These are phyloP conservation scores for Acromyrmex charruanus DNA, from an alignment of 1,140 invertebrate species.

Conservation along the genomic window DNA sequence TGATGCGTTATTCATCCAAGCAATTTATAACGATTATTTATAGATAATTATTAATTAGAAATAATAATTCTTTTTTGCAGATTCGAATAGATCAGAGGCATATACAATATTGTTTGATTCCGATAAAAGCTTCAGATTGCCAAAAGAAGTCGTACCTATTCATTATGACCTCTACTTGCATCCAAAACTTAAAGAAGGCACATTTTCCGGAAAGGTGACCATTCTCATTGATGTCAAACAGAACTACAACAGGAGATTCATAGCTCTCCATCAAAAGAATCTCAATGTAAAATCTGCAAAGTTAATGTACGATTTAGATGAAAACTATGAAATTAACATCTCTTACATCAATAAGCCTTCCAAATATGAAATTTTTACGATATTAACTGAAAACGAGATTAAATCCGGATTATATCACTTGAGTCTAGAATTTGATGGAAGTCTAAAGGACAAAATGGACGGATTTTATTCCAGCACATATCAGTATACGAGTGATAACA, in stretches of 20 bases:
- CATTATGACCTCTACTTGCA: slow-evolving; percentile 92
- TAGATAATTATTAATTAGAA: background rate
- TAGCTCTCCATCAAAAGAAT: slow-evolving; percentile 91
- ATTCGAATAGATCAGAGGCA: slow-evolving; percentile 59
- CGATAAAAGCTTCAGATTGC: slow-evolving; percentile 88
- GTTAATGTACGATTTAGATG: slow-evolving; percentile 78
- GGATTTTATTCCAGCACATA: slow-evolving; percentile 94
- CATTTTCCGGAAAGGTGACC: slow-evolving; percentile 91
- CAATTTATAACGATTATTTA: background rate
- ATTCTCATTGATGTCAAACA: slow-evolving; percentile 89
- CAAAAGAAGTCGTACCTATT: slow-evolving; percentile 89
- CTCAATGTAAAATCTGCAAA: slow-evolving; percentile 87
- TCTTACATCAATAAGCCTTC: slow-evolving; percentile 79
- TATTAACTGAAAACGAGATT: slow-evolving; percentile 87
- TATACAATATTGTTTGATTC: slow-evolving; percentile 74
- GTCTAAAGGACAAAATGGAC: slow-evolving; percentile 89
- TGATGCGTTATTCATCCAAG: no score
- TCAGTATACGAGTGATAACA: slow-evolving; percentile 73
- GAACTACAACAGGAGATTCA: slow-evolving; percentile 86
- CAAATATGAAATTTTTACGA: slow-evolving; percentile 90
- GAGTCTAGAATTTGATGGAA: slow-evolving; percentile 90
- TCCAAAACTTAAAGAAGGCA: slow-evolving; percentile 90
- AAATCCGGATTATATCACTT: slow-evolving; percentile 89
- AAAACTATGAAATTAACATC: slow-evolving; percentile 78
- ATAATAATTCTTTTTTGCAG: slow-evolving; percentile 62